Conservation (phyloP, 2,888 invertebrate species). For the Drosophila ochracea region DNA sequence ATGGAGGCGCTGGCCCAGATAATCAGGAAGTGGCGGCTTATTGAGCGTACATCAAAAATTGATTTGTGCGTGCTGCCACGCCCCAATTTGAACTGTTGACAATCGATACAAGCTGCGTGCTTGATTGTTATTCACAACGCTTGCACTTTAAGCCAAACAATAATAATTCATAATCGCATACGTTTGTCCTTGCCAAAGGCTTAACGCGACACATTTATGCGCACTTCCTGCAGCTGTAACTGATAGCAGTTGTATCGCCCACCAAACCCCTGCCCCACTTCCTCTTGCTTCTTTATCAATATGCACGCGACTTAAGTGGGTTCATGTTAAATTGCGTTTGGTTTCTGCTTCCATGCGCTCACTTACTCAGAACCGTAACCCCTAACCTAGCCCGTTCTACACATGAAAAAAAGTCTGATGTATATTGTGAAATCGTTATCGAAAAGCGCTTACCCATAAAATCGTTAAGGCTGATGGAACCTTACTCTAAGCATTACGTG, state of each 20-base stretch:
- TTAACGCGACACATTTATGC: conserved; percentile 75
- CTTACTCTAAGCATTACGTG: neutral
- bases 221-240: conserved; percentile 79
- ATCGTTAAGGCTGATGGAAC: neutral
- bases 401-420: neutral
- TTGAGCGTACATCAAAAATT: conserved; percentile 79
- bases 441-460: neutral
- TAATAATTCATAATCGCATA: conserved; percentile 80
- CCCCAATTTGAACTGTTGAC: conserved; percentile 13
- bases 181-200: conserved; percentile 71
- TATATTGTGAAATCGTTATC: neutral
- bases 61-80: conserved; percentile 61
- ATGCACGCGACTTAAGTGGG: conserved; percentile 74
- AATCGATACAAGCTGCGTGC: conserved; percentile 67
- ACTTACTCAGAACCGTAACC: conserved; percentile 1
- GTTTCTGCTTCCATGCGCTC: conserved; percentile 31
- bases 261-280: neutral
- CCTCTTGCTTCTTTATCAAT: conserved; percentile 67
- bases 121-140: conserved; percentile 37
- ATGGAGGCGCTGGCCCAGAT: conserved; percentile 60
- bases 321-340: conserved; percentile 56
- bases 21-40: conserved; percentile 80
- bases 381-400: neutral
- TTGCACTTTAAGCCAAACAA: conserved; percentile 68
- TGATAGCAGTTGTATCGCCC: conserved; percentile 56